phyloP scores from a whole-genome alignment of 2,113 vertebrate species.

The Paradoxurus hermaphroditus region DNA sequence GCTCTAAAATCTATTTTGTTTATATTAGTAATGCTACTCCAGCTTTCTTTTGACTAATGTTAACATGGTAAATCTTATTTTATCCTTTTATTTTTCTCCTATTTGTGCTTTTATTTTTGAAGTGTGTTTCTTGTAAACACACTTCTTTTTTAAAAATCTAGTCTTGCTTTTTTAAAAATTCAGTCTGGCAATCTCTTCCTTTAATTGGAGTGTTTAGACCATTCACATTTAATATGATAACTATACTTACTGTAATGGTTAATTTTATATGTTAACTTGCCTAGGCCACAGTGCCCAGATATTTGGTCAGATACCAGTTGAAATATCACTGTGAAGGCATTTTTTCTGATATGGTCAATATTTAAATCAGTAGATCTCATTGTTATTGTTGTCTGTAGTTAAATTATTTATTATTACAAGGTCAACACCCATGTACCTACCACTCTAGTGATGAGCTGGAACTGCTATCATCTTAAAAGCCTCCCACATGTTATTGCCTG shows the following conservation, averaged over 20 bases:
- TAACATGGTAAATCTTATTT: neutral
- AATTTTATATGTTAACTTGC: neutral
- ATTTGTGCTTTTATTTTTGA: neutral
- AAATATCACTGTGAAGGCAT: neutral
- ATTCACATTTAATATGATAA: neutral
- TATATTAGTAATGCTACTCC: neutral
- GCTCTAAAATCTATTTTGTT: neutral
- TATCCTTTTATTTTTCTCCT: neutral
- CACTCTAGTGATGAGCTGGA: neutral
- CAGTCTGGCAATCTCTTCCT: neutral
- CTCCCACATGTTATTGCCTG: neutral
- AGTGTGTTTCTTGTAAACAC: neutral
- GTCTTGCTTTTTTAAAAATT: neutral
- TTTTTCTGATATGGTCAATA: neutral
- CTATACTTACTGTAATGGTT: neutral
- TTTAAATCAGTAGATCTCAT: neutral
- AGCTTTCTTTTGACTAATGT: neutral
- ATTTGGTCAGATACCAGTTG: neutral
- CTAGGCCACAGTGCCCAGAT: neutral
- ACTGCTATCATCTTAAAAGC: neutral
- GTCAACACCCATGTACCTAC: neutral
- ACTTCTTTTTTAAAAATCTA: neutral
- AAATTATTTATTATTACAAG: neutral
- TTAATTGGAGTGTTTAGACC: neutral
- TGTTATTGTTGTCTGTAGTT: neutral